A percentile compares a stretch with the other conserved stretches of the same genome.
phyloP scores from a whole-genome alignment of 92 coral and sea anemone species.

The Epizoanthus stellaris region DNA sequence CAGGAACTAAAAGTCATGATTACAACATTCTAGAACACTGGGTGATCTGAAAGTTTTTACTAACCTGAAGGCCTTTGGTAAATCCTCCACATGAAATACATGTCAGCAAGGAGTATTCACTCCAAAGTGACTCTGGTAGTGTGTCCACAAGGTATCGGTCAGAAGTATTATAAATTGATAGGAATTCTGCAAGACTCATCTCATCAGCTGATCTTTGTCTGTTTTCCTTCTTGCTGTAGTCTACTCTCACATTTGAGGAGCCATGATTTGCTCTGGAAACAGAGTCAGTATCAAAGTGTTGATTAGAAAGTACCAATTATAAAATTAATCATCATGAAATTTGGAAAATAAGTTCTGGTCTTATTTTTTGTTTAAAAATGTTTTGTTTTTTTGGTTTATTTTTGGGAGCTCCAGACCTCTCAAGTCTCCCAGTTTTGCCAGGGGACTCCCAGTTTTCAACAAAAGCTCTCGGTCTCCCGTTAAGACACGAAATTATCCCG shows the following conservation, averaged over 20 bases:
- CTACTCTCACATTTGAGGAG: conserved; percentile 72
- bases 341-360: too few species aligned
- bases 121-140: conserved; percentile 79
- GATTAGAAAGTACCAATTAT: too few species aligned
- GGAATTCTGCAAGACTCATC: conserved; percentile 73
- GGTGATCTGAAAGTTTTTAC: neutral
- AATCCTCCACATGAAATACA: conserved; percentile 95
- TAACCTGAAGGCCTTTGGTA: conserved; percentile 84
- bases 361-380: too few species aligned
- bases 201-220: conserved; percentile 87
- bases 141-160: conserved; percentile 89
- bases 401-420: too few species aligned
- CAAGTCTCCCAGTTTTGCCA: too few species aligned
- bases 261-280: conserved; percentile 74
- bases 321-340: too few species aligned
- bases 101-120: conserved; percentile 78
- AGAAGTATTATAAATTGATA: conserved; percentile 77
- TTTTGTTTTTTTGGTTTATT: too few species aligned
- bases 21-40: too few species aligned
- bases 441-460: too few species aligned
- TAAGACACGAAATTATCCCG: too few species aligned
- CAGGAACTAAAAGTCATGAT: neutral
- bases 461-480: too few species aligned
- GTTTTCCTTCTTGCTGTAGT: conserved; percentile 95
- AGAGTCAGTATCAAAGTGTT: too few species aligned